Conservation (phyloP, 2,113 vertebrate genomes). For the Cinclus mexicanus region DNA sequence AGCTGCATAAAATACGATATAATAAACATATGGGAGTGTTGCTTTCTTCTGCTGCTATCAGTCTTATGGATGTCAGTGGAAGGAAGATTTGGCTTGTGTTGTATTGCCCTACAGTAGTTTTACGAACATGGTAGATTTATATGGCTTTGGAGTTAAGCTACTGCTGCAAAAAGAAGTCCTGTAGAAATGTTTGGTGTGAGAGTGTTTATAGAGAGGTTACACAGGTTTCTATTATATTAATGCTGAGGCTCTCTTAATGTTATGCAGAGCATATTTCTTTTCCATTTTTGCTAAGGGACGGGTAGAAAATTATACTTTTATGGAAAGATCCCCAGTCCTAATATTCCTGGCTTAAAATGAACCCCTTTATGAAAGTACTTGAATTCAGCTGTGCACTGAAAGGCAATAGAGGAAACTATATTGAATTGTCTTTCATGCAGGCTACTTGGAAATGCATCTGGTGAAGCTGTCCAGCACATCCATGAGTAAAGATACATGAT, state of each 20-base stretch:
- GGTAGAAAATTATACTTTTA: neutral
- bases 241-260: neutral
- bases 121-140: constrained; percentile 57
- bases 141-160: constrained; percentile 36
- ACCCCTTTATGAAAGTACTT: neutral
- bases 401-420: neutral
- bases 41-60: constrained; percentile 11
- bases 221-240: neutral
- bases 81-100: neutral
- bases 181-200: neutral
- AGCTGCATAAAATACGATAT: neutral
- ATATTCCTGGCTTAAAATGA: neutral
- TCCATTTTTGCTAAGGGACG: neutral
- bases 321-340: neutral
- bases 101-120: constrained; percentile 36
- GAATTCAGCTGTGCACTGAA: neutral
- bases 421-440: neutral
- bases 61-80: neutral
- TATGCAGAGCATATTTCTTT: neutral
- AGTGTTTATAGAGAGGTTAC: neutral
- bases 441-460: neutral
- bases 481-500: neutral
- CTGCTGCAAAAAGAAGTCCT: constrained; percentile 23
- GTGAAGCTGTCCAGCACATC: neutral
- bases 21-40: constrained; percentile 38